Conservation (phyloP, 2,888 invertebrate genomes). For the Gasteruption jaculator region DNA sequence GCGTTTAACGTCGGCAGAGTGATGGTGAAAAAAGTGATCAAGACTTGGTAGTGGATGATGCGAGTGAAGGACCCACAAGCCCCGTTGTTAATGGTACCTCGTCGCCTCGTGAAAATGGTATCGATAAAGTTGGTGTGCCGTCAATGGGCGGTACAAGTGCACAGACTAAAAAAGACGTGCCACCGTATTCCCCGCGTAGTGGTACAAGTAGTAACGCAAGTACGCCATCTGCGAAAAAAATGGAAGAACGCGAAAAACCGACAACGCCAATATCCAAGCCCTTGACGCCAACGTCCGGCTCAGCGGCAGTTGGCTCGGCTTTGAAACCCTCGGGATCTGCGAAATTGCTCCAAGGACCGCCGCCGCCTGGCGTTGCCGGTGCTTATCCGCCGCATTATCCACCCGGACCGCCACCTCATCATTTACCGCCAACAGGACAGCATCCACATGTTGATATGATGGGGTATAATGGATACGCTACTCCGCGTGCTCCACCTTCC, state of each 20-base stretch:
- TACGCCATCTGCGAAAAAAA: conserved; percentile 80
- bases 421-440: conserved; percentile 56
- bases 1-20: conserved; percentile 57
- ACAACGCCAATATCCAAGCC: conserved; percentile 87
- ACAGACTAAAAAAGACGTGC: conserved; percentile 45
- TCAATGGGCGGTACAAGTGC: conserved; percentile 41
- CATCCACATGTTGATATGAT: conserved; percentile 64
- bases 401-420: conserved; percentile 59
- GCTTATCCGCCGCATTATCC: conserved; percentile 49
- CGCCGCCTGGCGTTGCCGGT: conserved; percentile 47
- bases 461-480: conserved; percentile 59
- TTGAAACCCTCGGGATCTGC: conserved; percentile 41
- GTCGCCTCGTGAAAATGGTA: conserved; percentile 80
- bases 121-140: conserved; percentile 63
- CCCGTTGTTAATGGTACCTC: conserved; percentile 76
- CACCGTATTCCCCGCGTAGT: conserved; percentile 59
- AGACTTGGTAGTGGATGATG: conserved; percentile 92
- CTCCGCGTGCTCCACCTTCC: conserved; percentile 57
- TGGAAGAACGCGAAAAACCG: conserved; percentile 75
- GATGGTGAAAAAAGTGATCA: conserved; percentile 85
- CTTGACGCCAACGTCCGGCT: conserved; percentile 73
- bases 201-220: conserved; percentile 87
- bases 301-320: conserved; percentile 50
- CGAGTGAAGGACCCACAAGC: conserved; percentile 86
- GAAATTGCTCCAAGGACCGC: conserved; percentile 40